These are phyloP conservation scores for Coremacera marginata DNA, from an alignment of 2,888 invertebrate species.

Conservation along the genomic window DNA sequence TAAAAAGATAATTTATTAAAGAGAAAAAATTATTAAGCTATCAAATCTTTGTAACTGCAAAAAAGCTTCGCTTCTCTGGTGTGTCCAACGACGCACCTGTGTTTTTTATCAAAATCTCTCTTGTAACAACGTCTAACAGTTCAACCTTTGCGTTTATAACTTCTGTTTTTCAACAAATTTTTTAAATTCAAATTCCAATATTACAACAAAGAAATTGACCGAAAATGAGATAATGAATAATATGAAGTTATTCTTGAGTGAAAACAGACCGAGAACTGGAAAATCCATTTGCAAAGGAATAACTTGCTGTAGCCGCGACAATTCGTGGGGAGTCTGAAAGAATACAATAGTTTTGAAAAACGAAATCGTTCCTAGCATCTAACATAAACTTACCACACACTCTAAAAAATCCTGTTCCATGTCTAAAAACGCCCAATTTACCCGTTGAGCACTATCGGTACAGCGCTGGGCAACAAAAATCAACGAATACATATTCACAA, in stretches of 20 bases:
- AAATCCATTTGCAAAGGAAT: constrained; percentile 45
- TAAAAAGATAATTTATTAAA: too few species aligned
- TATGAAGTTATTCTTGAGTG: constrained; percentile 58
- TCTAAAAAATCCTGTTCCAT: neutral
- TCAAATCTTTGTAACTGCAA: too few species aligned
- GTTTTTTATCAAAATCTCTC: too few species aligned
- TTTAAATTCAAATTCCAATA: constrained; percentile 55
- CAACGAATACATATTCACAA: constrained; percentile 39
- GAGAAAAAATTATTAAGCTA: too few species aligned
- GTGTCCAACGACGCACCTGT: too few species aligned
- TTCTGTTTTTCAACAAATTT: constrained; percentile 12
- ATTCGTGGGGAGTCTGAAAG: neutral
- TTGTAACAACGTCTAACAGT: too few species aligned
- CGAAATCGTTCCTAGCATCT: neutral
- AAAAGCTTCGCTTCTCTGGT: too few species aligned
- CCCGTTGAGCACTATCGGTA: constrained; percentile 8
- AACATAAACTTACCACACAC: neutral
- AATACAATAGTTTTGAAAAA: neutral
- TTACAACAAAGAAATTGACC: constrained; percentile 61
- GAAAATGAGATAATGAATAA: constrained; percentile 61
- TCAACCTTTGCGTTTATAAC: too few species aligned
- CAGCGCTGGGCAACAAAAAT: constrained; percentile 41
- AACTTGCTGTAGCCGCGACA: neutral
- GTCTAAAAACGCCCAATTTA: constrained; percentile 4
- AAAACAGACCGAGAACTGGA: constrained; percentile 58